Evolutionary conservation across 2,113 vertebrate species (phyloP).

Genomic region (Chamaea fasciata): DNA sequence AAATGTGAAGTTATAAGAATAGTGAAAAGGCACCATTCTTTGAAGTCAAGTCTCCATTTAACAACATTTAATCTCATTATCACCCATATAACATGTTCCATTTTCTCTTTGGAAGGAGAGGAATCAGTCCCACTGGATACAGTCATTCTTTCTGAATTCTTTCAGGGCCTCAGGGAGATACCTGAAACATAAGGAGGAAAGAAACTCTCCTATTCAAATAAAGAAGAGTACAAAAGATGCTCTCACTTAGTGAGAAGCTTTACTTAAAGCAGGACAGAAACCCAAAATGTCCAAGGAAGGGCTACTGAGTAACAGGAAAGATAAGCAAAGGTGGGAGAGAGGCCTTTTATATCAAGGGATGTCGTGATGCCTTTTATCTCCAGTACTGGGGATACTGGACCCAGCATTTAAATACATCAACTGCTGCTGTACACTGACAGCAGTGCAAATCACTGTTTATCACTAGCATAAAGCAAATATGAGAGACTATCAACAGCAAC

Average conservation of each 20-base stretch:
- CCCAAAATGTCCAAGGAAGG: neutral
- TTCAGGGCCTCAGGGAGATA: neutral
- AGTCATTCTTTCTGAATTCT: neutral
- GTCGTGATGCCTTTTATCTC: neutral
- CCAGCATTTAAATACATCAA: neutral
- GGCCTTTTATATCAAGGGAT: neutral
- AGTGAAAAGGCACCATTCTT: neutral
- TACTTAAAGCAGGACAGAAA: neutral
- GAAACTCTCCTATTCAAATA: neutral
- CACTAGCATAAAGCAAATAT: neutral
- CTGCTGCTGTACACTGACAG: neutral
- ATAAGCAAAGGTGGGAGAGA: neutral
- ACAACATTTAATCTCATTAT: neutral
- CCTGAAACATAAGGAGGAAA: neutral
- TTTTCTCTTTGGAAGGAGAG: neutral
- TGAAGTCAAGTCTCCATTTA: neutral
- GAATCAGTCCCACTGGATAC: neutral
- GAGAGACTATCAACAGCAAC: accelerated
- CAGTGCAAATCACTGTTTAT: neutral
- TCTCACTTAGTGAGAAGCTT: neutral
- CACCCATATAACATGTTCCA: neutral
- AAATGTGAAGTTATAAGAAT: neutral
- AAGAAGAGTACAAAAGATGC: neutral
- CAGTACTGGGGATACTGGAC: neutral
- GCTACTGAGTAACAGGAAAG: neutral